These are phyloP conservation scores for Sebastes diaconus DNA, from an alignment of 2,797 vertebrate species.

Conservation along the genomic window DNA sequence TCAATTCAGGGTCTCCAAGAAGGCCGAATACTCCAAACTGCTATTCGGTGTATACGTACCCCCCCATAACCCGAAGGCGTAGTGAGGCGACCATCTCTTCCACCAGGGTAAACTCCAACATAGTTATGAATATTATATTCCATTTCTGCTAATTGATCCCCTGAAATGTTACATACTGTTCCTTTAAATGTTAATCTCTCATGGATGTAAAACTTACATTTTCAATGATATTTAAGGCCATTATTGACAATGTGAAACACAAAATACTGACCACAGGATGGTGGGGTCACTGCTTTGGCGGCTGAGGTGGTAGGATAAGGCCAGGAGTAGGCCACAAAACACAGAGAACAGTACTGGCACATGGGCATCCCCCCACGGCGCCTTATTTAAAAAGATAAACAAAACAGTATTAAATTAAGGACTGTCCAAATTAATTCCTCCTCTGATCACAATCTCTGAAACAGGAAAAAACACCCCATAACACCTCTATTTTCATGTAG, in stretches of 20 bases:
- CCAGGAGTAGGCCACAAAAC: slow-evolving; percentile 90
- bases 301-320: slow-evolving; percentile 92
- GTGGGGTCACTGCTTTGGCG: slow-evolving; percentile 93
- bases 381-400: slow-evolving; percentile 62
- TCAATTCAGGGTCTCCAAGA: no score
- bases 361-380: slow-evolving; percentile 90
- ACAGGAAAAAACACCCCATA: not conserved
- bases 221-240: not conserved
- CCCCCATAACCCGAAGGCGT: no score
- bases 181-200: not conserved
- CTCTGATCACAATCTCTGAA: not conserved
- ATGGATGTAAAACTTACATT: not conserved
- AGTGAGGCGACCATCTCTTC: no score
- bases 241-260: not conserved
- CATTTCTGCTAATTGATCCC: no score
- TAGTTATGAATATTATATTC: no score
- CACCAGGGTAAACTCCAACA: no score
- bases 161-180: no score
- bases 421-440: not conserved
- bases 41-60: no score
- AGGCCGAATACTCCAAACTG: no score
- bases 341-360: slow-evolving; percentile 93
- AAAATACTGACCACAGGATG: slow-evolving; percentile 87
- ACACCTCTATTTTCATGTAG: not conserved
- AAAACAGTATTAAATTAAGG: not conserved